Evolutionary conservation across 2,888 invertebrate genomes (phyloP).

Genomic region (Diplazon laetatorius): DNA sequence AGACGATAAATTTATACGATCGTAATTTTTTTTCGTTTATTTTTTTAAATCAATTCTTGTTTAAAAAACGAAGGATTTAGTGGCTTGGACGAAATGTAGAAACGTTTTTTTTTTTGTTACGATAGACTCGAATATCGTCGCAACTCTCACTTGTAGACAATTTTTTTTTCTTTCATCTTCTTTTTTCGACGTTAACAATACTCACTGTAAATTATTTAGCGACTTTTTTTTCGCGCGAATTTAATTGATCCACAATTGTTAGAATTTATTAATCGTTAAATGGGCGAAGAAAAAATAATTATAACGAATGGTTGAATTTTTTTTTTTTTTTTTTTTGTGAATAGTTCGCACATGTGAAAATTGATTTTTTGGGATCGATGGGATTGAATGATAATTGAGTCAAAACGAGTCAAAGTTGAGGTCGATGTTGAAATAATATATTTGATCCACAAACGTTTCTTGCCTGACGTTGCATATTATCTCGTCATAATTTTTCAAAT

Average conservation of each 20-base stretch:
- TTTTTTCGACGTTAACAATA: background rate
- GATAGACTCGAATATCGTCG: too few species aligned
- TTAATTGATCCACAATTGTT: background rate
- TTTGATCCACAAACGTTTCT: too few species aligned
- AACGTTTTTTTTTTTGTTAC: too few species aligned
- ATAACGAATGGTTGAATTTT: background rate
- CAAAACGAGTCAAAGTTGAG: too few species aligned
- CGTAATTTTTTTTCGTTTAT: conserved; percentile 16
- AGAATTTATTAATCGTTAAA: background rate
- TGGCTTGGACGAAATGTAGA: conserved; percentile 5
- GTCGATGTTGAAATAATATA: too few species aligned
- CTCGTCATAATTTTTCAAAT: too few species aligned
- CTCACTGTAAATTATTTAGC: background rate
- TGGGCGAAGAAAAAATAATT: too few species aligned
- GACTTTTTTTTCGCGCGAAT: background rate
- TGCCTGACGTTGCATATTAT: too few species aligned
- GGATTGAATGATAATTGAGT: too few species aligned
- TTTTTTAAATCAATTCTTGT: conserved; percentile 26
- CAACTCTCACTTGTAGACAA: background rate
- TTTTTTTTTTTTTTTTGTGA: background rate
- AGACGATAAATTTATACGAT: conserved; percentile 11
- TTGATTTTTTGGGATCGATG: too few species aligned
- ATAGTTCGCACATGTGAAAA: too few species aligned
- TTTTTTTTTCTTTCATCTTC: too few species aligned
- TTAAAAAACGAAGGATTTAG: conserved; percentile 27